These are phyloP conservation scores for Meloidogyne hapla DNA, from an alignment of 1,140 invertebrate species.

Conservation along the genomic window DNA sequence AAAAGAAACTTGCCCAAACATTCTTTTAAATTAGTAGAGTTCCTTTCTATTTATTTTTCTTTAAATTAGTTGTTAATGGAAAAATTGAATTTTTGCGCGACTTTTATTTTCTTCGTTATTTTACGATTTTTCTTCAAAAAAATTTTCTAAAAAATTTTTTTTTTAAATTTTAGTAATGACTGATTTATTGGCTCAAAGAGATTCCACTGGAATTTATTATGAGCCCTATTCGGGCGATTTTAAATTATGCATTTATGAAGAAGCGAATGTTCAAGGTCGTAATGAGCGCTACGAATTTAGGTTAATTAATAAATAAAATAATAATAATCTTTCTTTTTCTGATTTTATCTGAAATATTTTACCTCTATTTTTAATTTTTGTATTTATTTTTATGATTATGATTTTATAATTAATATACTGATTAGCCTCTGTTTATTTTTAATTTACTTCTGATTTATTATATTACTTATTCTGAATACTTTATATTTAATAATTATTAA, in stretches of 20 bases:
- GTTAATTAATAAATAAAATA: constrained; percentile 21
- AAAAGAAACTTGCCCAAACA: constrained; percentile 1
- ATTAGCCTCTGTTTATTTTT: no score
- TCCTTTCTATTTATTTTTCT: not conserved
- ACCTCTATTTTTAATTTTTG: no score
- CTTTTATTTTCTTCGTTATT: not conserved
- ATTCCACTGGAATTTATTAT: constrained; percentile 51
- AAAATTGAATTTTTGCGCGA: not conserved
- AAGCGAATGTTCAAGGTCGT: constrained; percentile 38
- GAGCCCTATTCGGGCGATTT: constrained; percentile 52
- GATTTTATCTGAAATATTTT: no score
- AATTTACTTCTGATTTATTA: no score
- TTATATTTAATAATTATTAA: no score
- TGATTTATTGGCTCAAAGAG: constrained; percentile 42
- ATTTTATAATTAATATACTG: no score
- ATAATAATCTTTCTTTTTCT: no score
- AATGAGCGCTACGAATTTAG: constrained; percentile 55
- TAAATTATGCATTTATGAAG: constrained; percentile 48
- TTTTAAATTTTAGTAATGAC: constrained; percentile 25
- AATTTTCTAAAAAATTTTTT: not conserved
- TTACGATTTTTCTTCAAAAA: not conserved
- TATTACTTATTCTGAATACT: no score
- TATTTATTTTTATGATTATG: no score
- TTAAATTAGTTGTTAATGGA: not conserved
- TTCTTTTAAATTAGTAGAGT: constrained; percentile 2